phyloP scores from a whole-genome alignment of 1,140 invertebrate genomes.

The Tenebrio molitor region DNA sequence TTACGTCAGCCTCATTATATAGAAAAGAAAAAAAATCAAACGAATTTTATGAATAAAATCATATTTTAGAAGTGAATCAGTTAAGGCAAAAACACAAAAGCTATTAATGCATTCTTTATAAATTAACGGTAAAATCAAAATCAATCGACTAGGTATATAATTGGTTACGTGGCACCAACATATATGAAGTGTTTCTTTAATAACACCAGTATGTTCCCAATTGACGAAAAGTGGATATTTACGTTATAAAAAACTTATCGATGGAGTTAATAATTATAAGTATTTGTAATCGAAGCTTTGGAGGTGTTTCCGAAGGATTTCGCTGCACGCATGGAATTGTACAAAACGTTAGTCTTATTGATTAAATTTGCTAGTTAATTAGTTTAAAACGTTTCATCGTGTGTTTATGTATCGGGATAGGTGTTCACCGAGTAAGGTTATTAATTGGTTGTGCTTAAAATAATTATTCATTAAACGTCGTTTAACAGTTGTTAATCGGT shows the following conservation, averaged over 20 bases:
- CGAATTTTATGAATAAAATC: no score
- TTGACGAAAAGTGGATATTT: neutral
- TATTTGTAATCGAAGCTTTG: constrained; percentile 20
- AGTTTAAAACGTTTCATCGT: constrained; percentile 31
- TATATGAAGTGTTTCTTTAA: neutral
- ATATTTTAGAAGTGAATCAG: no score
- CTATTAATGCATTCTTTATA: no score
- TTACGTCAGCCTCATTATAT: no score
- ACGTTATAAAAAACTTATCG: neutral
- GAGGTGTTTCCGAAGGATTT: neutral
- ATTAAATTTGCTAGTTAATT: constrained; percentile 28
- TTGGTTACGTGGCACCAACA: neutral
- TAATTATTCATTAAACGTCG: neutral
- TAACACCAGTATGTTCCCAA: neutral
- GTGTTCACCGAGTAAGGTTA: neutral
- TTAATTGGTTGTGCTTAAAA: neutral
- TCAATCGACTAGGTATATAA: neutral
- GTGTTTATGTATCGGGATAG: constrained; percentile 19
- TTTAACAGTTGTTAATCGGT: neutral
- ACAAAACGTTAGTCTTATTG: constrained; percentile 27
- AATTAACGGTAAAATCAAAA: neutral
- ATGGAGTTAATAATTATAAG: constrained; percentile 5
- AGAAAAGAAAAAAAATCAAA: no score
- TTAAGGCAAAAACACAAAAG: no score
- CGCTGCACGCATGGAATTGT: neutral